These are phyloP conservation scores for Campopleginae sp. DNA, from an alignment of 2,888 invertebrate genomes.

Conservation along the genomic window DNA sequence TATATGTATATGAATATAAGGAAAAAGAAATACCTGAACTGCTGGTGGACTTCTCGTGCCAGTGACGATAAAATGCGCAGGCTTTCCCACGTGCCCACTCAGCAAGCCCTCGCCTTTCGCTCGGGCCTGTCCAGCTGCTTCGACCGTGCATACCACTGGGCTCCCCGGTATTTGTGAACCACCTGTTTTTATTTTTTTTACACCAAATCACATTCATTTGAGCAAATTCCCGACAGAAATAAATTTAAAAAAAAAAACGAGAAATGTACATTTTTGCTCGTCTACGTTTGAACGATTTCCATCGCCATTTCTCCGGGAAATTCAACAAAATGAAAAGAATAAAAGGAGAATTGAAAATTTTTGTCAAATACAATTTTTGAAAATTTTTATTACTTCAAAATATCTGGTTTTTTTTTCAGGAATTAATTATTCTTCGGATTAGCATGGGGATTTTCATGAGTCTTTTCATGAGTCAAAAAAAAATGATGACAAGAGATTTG, in stretches of 20 bases:
- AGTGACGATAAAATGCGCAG: constrained; percentile 85
- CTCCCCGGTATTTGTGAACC: constrained; percentile 83
- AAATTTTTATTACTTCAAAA: neutral
- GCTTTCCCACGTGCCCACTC: constrained; percentile 85
- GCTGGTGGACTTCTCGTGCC: constrained; percentile 83
- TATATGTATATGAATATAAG: neutral
- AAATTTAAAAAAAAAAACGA: neutral
- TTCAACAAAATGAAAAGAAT: neutral
- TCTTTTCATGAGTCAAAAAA: neutral
- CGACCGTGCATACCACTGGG: constrained; percentile 86
- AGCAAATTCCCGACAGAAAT: neutral
- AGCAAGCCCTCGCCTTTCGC: constrained; percentile 87
- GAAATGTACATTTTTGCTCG: neutral
- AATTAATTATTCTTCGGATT: neutral
- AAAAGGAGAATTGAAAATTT: neutral
- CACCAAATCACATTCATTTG: neutral
- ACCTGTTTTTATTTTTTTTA: constrained; percentile 71
- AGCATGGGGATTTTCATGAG: neutral
- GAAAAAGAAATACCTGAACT: constrained; percentile 76
- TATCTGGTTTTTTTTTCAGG: neutral
- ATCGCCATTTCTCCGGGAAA: neutral
- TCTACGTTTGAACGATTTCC: neutral
- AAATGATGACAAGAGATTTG: neutral
- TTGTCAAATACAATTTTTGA: neutral
- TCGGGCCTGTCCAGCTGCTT: constrained; percentile 86